A percentile compares a stretch with the other conserved stretches of the same genome.
Conservation (phyloP, 2,797 vertebrate genomes). For the Argya squamiceps region DNA sequence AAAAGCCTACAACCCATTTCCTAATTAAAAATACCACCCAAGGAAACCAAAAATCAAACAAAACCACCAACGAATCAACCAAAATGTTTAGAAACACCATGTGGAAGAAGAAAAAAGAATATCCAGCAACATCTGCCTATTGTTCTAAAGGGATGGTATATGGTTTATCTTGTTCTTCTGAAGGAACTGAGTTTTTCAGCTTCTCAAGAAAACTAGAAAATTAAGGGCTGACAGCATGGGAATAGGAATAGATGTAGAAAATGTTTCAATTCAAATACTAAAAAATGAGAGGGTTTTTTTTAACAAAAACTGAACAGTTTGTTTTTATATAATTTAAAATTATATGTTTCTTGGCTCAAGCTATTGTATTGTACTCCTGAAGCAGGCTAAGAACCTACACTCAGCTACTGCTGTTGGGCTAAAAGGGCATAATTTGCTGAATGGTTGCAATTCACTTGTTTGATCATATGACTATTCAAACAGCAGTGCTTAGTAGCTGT, state of each 20-base stretch:
- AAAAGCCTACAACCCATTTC: background rate
- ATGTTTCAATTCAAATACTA: background rate
- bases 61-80: background rate
- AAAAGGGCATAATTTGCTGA: background rate
- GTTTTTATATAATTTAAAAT: background rate
- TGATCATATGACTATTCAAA: conserved; percentile 5
- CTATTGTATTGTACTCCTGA: background rate
- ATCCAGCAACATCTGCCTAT: background rate
- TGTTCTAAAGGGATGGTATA: background rate
- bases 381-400: background rate
- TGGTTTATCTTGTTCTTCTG: background rate
- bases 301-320: background rate
- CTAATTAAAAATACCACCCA: background rate
- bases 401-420: background rate
- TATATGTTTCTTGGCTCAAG: background rate
- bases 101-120: background rate
- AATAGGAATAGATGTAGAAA: background rate
- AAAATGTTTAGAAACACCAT: background rate
- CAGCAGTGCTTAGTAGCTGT: background rate
- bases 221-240: background rate
- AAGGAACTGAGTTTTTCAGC: background rate
- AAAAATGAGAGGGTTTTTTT: background rate
- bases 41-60: background rate
- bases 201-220: background rate
- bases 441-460: conserved; percentile 10